Evolutionary conservation across 2,113 vertebrate species (phyloP).

Genomic region (Pipra filicauda): DNA sequence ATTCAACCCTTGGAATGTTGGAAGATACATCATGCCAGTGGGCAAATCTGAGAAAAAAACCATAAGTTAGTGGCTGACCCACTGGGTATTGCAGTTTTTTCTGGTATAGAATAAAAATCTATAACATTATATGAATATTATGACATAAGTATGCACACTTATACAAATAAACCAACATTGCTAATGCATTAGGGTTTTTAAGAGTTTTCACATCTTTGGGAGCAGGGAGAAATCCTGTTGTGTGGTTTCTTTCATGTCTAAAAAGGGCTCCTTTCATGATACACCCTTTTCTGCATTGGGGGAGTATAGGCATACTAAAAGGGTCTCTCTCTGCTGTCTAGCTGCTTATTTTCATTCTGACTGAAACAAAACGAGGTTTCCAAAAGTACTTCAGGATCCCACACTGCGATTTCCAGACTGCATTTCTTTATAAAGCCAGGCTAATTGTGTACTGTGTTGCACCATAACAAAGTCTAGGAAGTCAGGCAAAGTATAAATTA

Average conservation of each 20-base stretch:
- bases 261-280: neutral
- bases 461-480: neutral
- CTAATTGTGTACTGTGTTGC: neutral
- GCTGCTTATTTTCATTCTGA: neutral
- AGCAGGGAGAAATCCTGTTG: neutral
- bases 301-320: neutral
- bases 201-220: neutral
- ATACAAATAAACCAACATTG: neutral
- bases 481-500: neutral
- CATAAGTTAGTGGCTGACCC: neutral
- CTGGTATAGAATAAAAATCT: neutral
- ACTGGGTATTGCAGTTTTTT: neutral
- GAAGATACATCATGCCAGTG: neutral
- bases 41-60: neutral
- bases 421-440: neutral
- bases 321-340: neutral
- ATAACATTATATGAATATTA: neutral
- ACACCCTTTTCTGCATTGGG: neutral
- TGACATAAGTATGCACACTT: neutral
- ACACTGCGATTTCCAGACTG: neutral
- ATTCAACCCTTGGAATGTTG: neutral
- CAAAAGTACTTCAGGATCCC: neutral
- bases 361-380: neutral
- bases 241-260: neutral
- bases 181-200: neutral